Evolutionary conservation across 2,888 invertebrate species (phyloP).

Genomic region (Sphinx pinastri): DNA sequence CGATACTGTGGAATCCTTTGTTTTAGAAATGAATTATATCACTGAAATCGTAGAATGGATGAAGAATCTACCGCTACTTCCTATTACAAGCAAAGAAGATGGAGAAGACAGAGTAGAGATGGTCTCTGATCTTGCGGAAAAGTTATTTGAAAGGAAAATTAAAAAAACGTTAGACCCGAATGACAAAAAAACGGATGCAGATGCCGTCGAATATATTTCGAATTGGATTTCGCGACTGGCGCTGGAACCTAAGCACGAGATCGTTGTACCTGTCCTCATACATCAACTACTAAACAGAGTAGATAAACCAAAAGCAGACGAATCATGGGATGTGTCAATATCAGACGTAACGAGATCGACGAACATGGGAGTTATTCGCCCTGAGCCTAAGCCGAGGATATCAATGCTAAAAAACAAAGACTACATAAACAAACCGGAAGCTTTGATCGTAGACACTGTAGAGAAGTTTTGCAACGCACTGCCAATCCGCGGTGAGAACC

Average conservation of each 20-base stretch:
- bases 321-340: not conserved
- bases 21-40: conserved; percentile 52
- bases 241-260: conserved; percentile 47
- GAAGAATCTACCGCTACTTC: conserved; percentile 57
- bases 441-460: conserved; percentile 53
- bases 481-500: conserved; percentile 48
- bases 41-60: conserved; percentile 66
- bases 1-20: conserved; percentile 48
- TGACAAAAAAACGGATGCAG: conserved; percentile 38
- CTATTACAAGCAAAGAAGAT: conserved; percentile 39
- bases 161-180: conserved; percentile 36
- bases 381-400: conserved; percentile 26
- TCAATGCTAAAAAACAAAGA: conserved; percentile 27
- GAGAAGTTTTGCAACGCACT: conserved; percentile 61
- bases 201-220: conserved; percentile 49
- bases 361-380: conserved; percentile 15
- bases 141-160: conserved; percentile 46
- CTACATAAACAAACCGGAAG: conserved; percentile 39
- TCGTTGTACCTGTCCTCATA: conserved; percentile 47
- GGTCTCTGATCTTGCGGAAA: conserved; percentile 57
- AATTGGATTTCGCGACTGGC: conserved; percentile 57
- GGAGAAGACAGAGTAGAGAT: conserved; percentile 44
- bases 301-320: conserved; percentile 41
- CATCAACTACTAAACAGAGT: conserved; percentile 59
- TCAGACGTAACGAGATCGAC: conserved; percentile 10